A percentile compares a stretch with the other conserved stretches of the same genome.
These are phyloP conservation scores for Drosophila mayaguana DNA, from an alignment of 2,888 invertebrate species.

Conservation along the genomic window DNA sequence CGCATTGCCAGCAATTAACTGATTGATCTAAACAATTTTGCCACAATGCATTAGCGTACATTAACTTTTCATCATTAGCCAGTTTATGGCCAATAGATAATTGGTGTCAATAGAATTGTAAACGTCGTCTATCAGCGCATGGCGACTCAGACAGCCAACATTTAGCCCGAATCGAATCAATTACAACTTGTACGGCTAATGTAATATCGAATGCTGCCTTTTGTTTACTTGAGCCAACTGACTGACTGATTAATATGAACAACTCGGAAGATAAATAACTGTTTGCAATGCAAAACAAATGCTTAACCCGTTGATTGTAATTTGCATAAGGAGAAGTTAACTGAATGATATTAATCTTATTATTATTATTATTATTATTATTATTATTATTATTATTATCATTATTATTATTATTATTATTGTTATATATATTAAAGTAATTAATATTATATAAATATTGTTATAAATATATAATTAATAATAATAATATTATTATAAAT, in stretches of 20 bases:
- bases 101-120: slow-evolving; percentile 72
- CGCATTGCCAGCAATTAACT: slow-evolving; percentile 45
- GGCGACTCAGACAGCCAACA: slow-evolving; percentile 63
- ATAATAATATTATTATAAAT: not conserved
- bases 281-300: slow-evolving; percentile 5
- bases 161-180: slow-evolving; percentile 48
- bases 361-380: not conserved
- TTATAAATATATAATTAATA: not conserved
- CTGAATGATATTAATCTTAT: not conserved
- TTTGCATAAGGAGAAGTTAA: not conserved
- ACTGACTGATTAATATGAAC: slow-evolving; percentile 48
- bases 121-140: slow-evolving; percentile 60
- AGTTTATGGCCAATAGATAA: slow-evolving; percentile 42
- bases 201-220: slow-evolving; percentile 44
- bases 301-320: slow-evolving; percentile 41
- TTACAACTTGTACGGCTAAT: slow-evolving; percentile 56
- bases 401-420: not conserved
- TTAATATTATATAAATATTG: not conserved
- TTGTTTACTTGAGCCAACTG: slow-evolving; percentile 46
- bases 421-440: not conserved
- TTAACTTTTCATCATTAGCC: slow-evolving; percentile 50
- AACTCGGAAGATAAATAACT: slow-evolving; percentile 31
- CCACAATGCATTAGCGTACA: slow-evolving; percentile 41
- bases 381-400: not conserved
- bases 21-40: slow-evolving; percentile 48